Conservation (phyloP, 35 echinoderm and acorn worm species). For the Ophiothrix spiculata region DNA sequence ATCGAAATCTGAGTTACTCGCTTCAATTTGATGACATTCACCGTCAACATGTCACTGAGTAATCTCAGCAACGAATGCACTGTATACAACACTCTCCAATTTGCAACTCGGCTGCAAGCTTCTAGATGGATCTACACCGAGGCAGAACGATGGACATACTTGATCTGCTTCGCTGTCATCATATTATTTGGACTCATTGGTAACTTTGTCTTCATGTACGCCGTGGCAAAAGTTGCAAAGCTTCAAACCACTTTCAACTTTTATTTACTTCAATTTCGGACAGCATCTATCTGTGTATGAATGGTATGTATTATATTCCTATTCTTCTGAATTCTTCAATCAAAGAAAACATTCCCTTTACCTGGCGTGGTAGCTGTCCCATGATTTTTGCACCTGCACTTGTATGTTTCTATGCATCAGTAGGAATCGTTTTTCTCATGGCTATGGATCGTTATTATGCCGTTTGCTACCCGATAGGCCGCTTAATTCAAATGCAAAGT, state of each 20-base stretch:
- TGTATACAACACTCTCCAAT: too few species aligned
- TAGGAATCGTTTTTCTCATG: conserved; percentile 43
- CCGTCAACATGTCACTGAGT: too few species aligned
- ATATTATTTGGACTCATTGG: conserved; percentile 46
- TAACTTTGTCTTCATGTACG: conserved; percentile 48
- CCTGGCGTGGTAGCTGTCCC: conserved; percentile 12
- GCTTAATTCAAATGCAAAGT: conserved; percentile 12
- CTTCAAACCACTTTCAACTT: conserved; percentile 68
- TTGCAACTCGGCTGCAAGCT: too few species aligned
- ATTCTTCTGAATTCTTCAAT: not conserved
- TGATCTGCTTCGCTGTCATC: conserved; percentile 24
- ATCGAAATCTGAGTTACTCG: too few species aligned
- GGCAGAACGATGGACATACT: conserved; percentile 1
- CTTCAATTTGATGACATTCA: too few species aligned
- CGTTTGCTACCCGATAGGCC: conserved; percentile 52
- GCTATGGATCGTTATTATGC: conserved; percentile 68
- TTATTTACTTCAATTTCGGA: conserved; percentile 55
- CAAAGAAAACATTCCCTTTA: not conserved
- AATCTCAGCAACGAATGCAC: too few species aligned
- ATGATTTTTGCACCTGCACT: conserved; percentile 5
- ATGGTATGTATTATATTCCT: conserved; percentile 9
- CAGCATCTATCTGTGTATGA: conserved; percentile 16
- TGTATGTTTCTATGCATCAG: conserved; percentile 44
- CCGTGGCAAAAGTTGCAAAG: conserved; percentile 18
- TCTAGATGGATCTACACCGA: too few species aligned